Evolutionary conservation across 2,888 invertebrate species (phyloP).

Genomic region (Pogonocherus hispidulus): DNA sequence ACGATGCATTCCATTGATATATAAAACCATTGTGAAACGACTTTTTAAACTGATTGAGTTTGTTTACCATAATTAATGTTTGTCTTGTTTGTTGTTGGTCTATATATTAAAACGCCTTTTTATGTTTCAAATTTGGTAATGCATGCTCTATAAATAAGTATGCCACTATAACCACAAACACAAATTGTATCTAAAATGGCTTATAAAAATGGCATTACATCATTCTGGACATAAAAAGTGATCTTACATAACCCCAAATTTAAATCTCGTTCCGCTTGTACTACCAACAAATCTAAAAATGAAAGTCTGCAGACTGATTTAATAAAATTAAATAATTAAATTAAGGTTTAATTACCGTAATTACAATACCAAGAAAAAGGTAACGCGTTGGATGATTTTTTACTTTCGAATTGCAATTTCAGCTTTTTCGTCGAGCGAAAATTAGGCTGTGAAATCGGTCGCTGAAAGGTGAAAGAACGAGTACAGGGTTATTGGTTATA

Average conservation of each 20-base stretch:
- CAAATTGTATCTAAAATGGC: background rate
- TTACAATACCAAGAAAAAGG: conserved; percentile 1
- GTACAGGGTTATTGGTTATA: background rate
- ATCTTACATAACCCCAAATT: conserved; percentile 8
- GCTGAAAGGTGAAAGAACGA: conserved; percentile 3
- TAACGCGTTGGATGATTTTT: conserved; percentile 10
- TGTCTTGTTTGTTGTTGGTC: too few relatives aligned
- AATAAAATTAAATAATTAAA: conserved; percentile 17
- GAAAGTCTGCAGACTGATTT: conserved; percentile 9
- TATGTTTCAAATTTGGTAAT: too few relatives aligned
- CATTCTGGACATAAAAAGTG: conserved; percentile 9
- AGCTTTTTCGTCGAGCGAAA: conserved; percentile 4
- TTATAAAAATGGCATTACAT: conserved; percentile 5
- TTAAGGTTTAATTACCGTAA: conserved; percentile 19
- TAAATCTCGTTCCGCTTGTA: conserved; percentile 16
- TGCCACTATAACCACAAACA: background rate
- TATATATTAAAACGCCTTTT: too few relatives aligned
- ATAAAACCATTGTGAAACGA: too few relatives aligned
- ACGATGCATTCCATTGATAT: too few relatives aligned
- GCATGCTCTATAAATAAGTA: conserved; percentile 1
- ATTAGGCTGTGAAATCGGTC: background rate
- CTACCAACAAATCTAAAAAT: conserved; percentile 17
- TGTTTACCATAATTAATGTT: too few relatives aligned
- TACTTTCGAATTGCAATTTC: background rate
- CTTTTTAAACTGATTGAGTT: too few relatives aligned